phyloP scores from a whole-genome alignment of 2,888 invertebrate species.

The Gerris lacustris region DNA sequence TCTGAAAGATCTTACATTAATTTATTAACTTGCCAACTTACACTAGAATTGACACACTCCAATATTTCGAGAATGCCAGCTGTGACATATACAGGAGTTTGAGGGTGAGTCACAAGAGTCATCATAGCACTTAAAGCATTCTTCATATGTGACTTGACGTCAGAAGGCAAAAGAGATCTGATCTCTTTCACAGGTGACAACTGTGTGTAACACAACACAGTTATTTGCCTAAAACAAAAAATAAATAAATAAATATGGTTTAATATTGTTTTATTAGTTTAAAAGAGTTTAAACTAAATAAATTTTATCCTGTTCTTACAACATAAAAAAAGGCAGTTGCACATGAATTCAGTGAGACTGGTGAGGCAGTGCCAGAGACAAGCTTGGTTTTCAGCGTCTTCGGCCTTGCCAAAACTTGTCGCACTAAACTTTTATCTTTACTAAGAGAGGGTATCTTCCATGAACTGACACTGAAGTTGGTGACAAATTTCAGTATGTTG shows the following conservation, averaged over 20 bases:
- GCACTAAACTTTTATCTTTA: too few species aligned
- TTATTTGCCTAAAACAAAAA: constrained; percentile 26
- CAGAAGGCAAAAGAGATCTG: constrained; percentile 21
- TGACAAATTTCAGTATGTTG: too few species aligned
- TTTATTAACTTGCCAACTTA: constrained; percentile 19
- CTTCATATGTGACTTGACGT: constrained; percentile 18
- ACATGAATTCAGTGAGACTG: too few species aligned
- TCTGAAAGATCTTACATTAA: too few species aligned
- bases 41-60: constrained; percentile 29
- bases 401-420: too few species aligned
- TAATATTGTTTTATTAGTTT: neutral
- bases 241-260: neutral
- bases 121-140: constrained; percentile 21
- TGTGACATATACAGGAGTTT: constrained; percentile 29
- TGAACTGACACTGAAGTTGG: too few species aligned
- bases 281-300: too few species aligned
- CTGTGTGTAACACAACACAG: constrained; percentile 48
- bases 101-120: constrained; percentile 15
- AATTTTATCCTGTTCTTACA: too few species aligned
- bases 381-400: too few species aligned
- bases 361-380: too few species aligned
- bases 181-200: constrained; percentile 45
- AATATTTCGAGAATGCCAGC: constrained; percentile 28
- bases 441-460: too few species aligned
- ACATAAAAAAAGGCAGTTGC: too few species aligned